phyloP scores from a whole-genome alignment of 2,113 vertebrate genomes.

The Chauna torquata region DNA sequence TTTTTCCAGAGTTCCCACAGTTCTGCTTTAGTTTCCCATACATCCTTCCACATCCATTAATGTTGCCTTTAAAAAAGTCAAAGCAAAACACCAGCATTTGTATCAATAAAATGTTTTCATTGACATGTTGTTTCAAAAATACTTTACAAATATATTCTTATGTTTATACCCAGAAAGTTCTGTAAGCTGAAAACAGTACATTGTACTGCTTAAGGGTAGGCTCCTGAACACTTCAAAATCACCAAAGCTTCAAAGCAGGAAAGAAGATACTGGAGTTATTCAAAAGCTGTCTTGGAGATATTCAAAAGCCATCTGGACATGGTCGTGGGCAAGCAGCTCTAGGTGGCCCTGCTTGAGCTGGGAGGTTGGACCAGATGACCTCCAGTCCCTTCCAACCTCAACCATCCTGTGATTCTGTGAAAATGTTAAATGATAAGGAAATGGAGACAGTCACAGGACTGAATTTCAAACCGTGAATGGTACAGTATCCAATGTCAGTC shows the following conservation, averaged over 20 bases:
- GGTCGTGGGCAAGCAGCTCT: no score
- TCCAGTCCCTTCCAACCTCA: no score
- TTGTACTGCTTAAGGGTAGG: not conserved
- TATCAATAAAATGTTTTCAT: not conserved
- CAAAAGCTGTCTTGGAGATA: no score
- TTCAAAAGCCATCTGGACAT: no score
- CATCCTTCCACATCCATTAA: not conserved
- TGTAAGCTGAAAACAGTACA: not conserved
- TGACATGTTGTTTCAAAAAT: not conserved
- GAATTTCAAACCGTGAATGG: not conserved
- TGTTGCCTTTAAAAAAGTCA: not conserved
- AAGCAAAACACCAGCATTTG: not conserved
- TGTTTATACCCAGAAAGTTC: not conserved
- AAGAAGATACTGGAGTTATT: not conserved
- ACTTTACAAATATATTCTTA: not conserved
- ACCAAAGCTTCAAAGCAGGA: not conserved
- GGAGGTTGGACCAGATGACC: no score
- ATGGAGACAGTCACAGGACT: not conserved
- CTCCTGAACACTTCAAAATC: not conserved
- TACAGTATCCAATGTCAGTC: not conserved
- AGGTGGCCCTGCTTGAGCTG: no score
- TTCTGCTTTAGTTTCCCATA: not conserved
- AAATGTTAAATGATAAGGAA: not conserved
- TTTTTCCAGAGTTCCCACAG: not conserved
- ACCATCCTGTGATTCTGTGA: no score